Conservation (phyloP, 2,797 vertebrate genomes). For the Poecilia gillii region DNA sequence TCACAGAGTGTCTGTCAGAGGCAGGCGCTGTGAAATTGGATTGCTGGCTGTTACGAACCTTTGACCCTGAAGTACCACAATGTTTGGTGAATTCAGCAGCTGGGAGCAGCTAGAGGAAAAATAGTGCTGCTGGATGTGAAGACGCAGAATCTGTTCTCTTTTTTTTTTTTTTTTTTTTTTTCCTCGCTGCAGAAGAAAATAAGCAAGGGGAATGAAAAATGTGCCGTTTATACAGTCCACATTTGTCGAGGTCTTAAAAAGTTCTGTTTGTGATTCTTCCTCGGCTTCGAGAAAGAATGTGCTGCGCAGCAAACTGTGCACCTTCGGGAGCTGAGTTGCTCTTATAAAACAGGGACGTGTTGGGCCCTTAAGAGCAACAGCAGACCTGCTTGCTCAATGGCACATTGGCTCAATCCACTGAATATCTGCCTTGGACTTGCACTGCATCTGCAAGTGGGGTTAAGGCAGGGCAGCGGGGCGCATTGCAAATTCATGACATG, state of each 20-base stretch:
- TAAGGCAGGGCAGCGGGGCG: conserved; percentile 3
- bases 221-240: conserved; percentile 24
- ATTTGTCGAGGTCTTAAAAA: conserved; percentile 54
- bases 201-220: conserved; percentile 30
- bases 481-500: conserved; percentile 79
- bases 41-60: conserved; percentile 77
- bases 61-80: conserved; percentile 60
- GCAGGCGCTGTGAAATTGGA: conserved; percentile 83
- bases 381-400: conserved; percentile 42
- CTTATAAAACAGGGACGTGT: conserved; percentile 51
- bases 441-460: conserved; percentile 13
- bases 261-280: conserved; percentile 60
- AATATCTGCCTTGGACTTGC: conserved; percentile 57
- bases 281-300: conserved; percentile 38
- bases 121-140: conserved; percentile 24
- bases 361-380: conserved; percentile 63
- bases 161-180: not conserved
- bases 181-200: not conserved
- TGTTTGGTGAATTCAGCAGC: conserved; percentile 45
- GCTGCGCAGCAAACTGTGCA: conserved; percentile 43
- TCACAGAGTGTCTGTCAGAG: conserved; percentile 75
- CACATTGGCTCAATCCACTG: conserved; percentile 8
- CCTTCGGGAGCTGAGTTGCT: conserved; percentile 70
- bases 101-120: conserved; percentile 43
- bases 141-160: not conserved